Evolutionary conservation across 2,888 invertebrate genomes (phyloP), one percentile per base, ranked within the genome.

Genomic region (Punctoribates punctum): DNA sequence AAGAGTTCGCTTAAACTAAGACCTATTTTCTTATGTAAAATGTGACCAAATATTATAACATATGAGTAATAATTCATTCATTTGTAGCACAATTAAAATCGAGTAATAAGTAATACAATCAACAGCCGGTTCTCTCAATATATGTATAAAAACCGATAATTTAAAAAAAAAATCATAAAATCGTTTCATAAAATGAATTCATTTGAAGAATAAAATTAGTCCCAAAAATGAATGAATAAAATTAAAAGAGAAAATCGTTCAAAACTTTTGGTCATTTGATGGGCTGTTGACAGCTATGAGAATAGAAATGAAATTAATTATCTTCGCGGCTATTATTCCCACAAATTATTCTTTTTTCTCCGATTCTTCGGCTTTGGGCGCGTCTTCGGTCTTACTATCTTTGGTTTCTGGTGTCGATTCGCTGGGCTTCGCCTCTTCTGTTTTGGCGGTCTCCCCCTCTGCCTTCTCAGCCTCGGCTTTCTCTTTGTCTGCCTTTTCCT

Each of bases 401-500:
- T 75, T 75, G 67, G 67, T 75, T 72, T 70, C 75, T 15, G 65
- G 54, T 11, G 62, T 34, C 46, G 77, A 73, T 27, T 74, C 51
- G 15, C 42, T 73, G 11, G 46, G 9, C n/a, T 74, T 74, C 11
- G 38, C 48, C 34, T 38, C 76, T 15, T 46, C 74, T 13, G 34
- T 48, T 6, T 1, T 65, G 34, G 23, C 65, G 23, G 29, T 62
- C 5, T 73, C 42, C 38, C 38, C 42, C 15, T 54, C 65, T 17
- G 27, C 48, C 20, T 77, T 75, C 5, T 70, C 48, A 54, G 77
- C 76, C 29, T 79, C 77, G 0, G 73, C 73, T 34, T 78, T 76
- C 6, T 62, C 73, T 67, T 78, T 78, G 34, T 78, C 78, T 4
- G 75, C 74, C 25, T 75, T 60, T 27, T 67, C 67, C 23, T 77